Evolutionary conservation across 1,140 invertebrate genomes (phyloP).

Genomic region (Choristoneura fumiferana): DNA sequence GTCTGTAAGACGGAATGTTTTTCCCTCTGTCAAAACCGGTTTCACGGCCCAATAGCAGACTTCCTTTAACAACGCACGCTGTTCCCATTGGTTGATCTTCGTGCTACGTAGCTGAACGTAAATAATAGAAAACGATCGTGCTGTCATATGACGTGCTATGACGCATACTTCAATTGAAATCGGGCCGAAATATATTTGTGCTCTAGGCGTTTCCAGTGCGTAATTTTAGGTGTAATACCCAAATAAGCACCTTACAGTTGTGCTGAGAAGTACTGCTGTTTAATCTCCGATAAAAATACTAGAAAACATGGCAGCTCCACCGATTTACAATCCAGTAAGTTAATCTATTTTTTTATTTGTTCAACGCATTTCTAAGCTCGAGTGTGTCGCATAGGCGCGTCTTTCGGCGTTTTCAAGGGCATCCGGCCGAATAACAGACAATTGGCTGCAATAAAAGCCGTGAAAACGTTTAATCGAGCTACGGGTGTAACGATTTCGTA

Average conservation of each 20-base stretch:
- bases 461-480: constrained; percentile 13
- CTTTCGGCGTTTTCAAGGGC: constrained; percentile 45
- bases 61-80: background rate
- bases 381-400: constrained; percentile 24
- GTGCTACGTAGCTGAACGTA: background rate
- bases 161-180: constrained; percentile 40
- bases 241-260: constrained; percentile 22
- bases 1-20: too few relatives aligned
- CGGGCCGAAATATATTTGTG: constrained; percentile 31
- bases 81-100: background rate
- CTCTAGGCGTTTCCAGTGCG: constrained; percentile 38
- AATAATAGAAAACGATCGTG: constrained; percentile 4
- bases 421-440: constrained; percentile 27
- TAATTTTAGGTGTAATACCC: constrained; percentile 34
- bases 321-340: constrained; percentile 66
- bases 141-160: constrained; percentile 60
- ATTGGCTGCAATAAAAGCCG: constrained; percentile 29
- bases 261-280: constrained; percentile 20
- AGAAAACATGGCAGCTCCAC: constrained; percentile 47
- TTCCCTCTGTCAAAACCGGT: background rate
- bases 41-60: background rate
- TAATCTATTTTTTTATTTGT: constrained; percentile 25
- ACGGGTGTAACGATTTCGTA: background rate
- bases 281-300: constrained; percentile 13
- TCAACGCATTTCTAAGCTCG: constrained; percentile 22